These are phyloP conservation scores for Paramormyrops hopkinsi DNA, from an alignment of 2,797 vertebrate species.

Conservation along the genomic window DNA sequence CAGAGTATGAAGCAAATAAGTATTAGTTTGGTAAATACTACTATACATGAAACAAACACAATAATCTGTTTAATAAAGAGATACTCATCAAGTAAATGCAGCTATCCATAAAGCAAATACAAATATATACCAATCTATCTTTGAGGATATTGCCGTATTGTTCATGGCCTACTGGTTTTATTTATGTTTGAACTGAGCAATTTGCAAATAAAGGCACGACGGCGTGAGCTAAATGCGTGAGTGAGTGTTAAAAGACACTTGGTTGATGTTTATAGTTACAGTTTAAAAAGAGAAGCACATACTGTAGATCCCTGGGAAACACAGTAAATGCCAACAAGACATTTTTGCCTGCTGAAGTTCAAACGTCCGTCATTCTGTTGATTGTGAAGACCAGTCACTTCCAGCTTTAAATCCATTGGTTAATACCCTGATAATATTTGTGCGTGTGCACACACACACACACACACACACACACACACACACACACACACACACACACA, in stretches of 20 bases:
- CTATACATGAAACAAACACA: neutral
- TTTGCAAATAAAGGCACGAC: neutral
- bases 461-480: neutral
- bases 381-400: neutral
- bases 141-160: neutral
- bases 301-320: neutral
- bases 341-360: neutral
- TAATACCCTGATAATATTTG: neutral
- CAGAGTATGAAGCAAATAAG: neutral
- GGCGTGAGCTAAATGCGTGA: neutral
- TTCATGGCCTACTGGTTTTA: neutral
- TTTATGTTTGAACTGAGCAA: conserved; percentile 2
- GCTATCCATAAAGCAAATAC: neutral
- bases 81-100: neutral
- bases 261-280: neutral
- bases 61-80: neutral
- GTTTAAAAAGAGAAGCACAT: neutral
- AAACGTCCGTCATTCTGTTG: neutral
- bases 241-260: neutral
- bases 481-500: no score
- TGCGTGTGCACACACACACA: neutral
- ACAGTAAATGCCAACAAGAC: neutral
- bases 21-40: neutral
- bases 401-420: neutral
- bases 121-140: neutral